Conservation (phyloP, 2,113 vertebrate genomes). For the Pyrgilauda ruficollis region DNA sequence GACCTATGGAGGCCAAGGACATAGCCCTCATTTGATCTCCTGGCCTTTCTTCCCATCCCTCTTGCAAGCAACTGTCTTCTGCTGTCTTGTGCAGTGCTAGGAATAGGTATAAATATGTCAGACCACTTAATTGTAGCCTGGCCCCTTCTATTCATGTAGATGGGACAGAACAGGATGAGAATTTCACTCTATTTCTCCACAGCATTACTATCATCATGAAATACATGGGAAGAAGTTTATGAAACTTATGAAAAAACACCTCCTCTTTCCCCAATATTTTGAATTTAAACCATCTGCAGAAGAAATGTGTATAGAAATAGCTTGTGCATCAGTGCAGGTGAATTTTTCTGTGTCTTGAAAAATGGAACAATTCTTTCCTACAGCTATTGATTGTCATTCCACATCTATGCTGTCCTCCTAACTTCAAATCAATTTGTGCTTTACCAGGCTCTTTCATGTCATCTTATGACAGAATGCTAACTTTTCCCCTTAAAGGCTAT, state of each 20-base stretch:
- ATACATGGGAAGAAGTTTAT: neutral
- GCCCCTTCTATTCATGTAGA: neutral
- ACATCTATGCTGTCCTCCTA: slow-evolving; percentile 39
- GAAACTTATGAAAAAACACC: neutral
- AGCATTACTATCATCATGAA: neutral
- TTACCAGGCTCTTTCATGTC: slow-evolving; percentile 49
- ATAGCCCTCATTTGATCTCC: neutral
- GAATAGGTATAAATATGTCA: neutral
- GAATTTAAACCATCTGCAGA: neutral
- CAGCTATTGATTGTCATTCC: slow-evolving; percentile 35
- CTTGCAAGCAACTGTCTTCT: neutral
- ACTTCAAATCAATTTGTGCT: slow-evolving; percentile 54
- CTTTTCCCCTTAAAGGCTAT: slow-evolving; percentile 37
- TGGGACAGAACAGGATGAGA: neutral
- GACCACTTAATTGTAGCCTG: neutral
- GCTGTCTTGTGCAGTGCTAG: neutral
- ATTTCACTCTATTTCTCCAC: neutral
- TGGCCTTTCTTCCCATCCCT: neutral
- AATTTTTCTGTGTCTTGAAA: slow-evolving; percentile 43
- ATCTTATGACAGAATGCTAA: slow-evolving; percentile 35
- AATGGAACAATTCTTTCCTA: slow-evolving; percentile 31
- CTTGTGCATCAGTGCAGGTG: neutral
- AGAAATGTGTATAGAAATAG: slow-evolving; percentile 1
- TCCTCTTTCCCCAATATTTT: neutral
- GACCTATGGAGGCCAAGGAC: neutral